A percentile compares a stretch with the other conserved stretches of the same genome.
Evolutionary conservation across 1,140 invertebrate species (phyloP).

Genomic region (Euura saliciscinereae): DNA sequence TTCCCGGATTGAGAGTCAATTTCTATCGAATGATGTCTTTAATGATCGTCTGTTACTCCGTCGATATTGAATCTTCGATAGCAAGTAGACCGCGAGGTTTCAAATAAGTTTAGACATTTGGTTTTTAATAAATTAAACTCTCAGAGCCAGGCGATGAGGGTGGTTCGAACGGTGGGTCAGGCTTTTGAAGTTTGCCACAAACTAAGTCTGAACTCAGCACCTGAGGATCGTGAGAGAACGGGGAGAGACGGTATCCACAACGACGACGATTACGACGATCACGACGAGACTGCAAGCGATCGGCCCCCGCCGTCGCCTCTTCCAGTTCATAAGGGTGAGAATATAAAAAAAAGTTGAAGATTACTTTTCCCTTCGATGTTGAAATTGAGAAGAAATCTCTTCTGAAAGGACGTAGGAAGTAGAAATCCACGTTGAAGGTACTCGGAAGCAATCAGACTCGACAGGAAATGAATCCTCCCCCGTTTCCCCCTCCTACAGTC

Average conservation of each 20-base stretch:
- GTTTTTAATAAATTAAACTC: slow-evolving; percentile 37
- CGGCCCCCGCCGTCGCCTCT: slow-evolving; percentile 57
- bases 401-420: not conserved
- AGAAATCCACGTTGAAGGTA: not conserved
- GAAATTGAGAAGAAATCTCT: not conserved
- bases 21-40: too few species aligned
- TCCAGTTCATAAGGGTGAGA: slow-evolving; percentile 53
- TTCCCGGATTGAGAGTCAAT: too few species aligned
- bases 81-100: too few species aligned
- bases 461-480: not conserved
- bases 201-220: slow-evolving; percentile 68
- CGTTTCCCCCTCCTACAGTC: not conserved
- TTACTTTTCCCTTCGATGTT: not conserved
- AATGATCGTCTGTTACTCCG: too few species aligned
- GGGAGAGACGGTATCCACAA: slow-evolving; percentile 38
- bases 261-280: slow-evolving; percentile 66
- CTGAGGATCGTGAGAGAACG: slow-evolving; percentile 32
- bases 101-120: not conserved
- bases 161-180: slow-evolving; percentile 97
- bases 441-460: not conserved
- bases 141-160: slow-evolving; percentile 96
- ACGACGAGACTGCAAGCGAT: slow-evolving; percentile 65
- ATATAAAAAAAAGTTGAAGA: not conserved
- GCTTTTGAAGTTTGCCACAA: slow-evolving; percentile 99
- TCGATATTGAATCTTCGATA: too few species aligned